Base-by-base conservation (phyloP, 2,888 invertebrate genomes). In the Artemia sinica region DNA sequence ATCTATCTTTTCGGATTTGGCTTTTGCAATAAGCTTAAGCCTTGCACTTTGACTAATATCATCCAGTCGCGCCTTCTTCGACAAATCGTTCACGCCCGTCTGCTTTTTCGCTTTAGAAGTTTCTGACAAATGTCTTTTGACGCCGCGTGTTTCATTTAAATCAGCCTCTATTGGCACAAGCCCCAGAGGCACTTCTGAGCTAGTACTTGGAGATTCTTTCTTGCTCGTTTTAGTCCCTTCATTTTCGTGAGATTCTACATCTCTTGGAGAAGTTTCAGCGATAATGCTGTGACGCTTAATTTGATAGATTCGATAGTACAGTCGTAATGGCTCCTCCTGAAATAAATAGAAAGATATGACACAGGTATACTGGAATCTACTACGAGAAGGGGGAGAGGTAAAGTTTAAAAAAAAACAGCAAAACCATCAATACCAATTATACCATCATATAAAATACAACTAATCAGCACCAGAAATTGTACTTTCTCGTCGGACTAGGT, bases 261-360 rank as follows among this genome's bases (percentile, higher is more conserved):
- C 18, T 18, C 18, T 58, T 18, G 58, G 58, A n/a, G 58, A 58
- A n/a, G 58, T 18, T 18, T 18, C 14, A 18, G 58, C 11, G 58
- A 14, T 14, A 18, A 14, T 18, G 10, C 10, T 14, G 18, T 58
- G 58, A 18, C 18, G 58, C 58, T 58, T 58, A 18, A 58, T 58
- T 18, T 58, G 58, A 10, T 58, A 58, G 58, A 58, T 58, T 58
- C 58, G 58, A 18, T 58, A 58, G 18, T 14, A 58, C 8, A 58
- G 58, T n/a, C 58, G 58, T 14, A 58, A 18, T 14, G 58, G 58
- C 58, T 58, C 58, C 58, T 58, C 58, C 58, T 58, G 58, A 58
- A 58, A 58, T 58, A 9, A 58, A 18, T 8, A 28, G 28, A 28
- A 28, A 28, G 2, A 28, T 28, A 28, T 28, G 28, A 28, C 28